phyloP scores from a whole-genome alignment of 2,797 vertebrate species.

The Urocyon cinereoargenteus region DNA sequence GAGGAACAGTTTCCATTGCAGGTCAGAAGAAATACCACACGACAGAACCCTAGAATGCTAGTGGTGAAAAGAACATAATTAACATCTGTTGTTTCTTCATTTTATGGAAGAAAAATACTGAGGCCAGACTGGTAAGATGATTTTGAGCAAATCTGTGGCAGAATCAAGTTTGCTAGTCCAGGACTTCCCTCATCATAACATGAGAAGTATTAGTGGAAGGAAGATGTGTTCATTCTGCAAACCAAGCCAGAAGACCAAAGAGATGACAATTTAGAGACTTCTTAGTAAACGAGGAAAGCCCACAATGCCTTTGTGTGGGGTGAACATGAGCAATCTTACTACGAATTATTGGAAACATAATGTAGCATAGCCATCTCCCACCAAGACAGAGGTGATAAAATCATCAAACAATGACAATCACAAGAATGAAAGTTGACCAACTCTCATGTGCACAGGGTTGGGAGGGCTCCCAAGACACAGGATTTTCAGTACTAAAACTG shows the following conservation, averaged over 20 bases:
- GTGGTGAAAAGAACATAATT: not conserved
- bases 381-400: not conserved
- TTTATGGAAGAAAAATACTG: not conserved
- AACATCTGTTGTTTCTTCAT: not conserved
- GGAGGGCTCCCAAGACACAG: not conserved
- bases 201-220: not conserved
- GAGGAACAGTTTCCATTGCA: not conserved
- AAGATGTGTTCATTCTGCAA: not conserved
- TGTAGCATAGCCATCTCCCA: not conserved
- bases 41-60: not conserved
- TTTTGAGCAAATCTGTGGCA: not conserved
- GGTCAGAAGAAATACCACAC: not conserved
- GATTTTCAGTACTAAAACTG: not conserved
- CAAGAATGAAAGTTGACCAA: not conserved
- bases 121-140: not conserved
- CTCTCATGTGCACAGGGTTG: not conserved
- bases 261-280: not conserved
- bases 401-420: not conserved
- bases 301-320: not conserved
- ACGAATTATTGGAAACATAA: conserved; percentile 1
- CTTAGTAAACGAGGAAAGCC: not conserved
- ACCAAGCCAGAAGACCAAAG: not conserved
- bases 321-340: not conserved
- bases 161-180: not conserved
- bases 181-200: not conserved